Percentiles rank a stretch among this genome's conserved stretches.
phyloP scores from a whole-genome alignment of 2,113 vertebrate species.

The Takifugu bimaculatus region DNA sequence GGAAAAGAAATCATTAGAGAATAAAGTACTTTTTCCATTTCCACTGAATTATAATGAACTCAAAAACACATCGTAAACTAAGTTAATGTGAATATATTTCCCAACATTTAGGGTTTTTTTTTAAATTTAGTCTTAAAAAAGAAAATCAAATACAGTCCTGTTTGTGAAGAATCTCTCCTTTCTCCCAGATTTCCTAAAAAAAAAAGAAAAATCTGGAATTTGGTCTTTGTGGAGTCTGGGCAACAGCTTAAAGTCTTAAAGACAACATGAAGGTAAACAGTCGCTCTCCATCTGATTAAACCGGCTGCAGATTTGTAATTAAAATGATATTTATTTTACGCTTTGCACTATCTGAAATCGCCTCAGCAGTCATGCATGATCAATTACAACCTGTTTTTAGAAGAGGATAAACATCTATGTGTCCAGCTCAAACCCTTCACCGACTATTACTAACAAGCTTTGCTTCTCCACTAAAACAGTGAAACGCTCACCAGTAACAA shows the following conservation, averaged over 20 bases:
- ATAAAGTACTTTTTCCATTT: too few relatives aligned
- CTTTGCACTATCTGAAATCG: slow-evolving; percentile 3
- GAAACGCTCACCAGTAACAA: slow-evolving; percentile 24
- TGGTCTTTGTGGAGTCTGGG: slow-evolving; percentile 16
- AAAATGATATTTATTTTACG: slow-evolving; percentile 10
- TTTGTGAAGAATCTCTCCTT: slow-evolving; percentile 41
- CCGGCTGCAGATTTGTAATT: not conserved
- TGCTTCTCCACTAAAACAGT: slow-evolving; percentile 16
- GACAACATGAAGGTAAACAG: slow-evolving; percentile 11
- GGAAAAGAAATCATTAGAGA: not conserved
- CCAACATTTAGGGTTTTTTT: too few relatives aligned
- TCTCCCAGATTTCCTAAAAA: slow-evolving; percentile 27
- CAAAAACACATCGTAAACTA: not conserved
- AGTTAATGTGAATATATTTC: not conserved
- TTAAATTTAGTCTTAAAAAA: too few relatives aligned
- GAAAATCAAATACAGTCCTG: slow-evolving; percentile 25
- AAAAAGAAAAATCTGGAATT: slow-evolving; percentile 6
- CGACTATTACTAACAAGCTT: not conserved
- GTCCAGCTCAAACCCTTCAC: slow-evolving; percentile 11
- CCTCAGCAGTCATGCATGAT: slow-evolving; percentile 2
- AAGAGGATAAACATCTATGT: slow-evolving; percentile 19
- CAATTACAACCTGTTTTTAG: slow-evolving; percentile 11
- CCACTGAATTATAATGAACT: not conserved
- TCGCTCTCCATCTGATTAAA: not conserved
- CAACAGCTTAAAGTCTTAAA: slow-evolving; percentile 3